phyloP scores from a whole-genome alignment of 2,113 vertebrate genomes.

The Hippocampus barbouri region DNA sequence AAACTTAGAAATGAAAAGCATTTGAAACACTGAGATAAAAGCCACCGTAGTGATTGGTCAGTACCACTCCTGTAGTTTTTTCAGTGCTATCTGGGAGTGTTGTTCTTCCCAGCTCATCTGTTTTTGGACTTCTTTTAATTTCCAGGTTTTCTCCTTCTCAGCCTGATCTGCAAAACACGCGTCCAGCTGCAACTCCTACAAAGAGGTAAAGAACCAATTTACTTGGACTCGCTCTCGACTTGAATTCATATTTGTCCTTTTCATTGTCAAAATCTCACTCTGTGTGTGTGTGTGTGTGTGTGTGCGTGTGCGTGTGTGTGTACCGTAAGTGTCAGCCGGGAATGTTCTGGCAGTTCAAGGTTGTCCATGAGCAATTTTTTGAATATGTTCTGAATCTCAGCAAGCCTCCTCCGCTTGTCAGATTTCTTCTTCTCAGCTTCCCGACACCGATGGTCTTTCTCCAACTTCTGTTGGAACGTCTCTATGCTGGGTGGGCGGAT shows the following conservation, averaged over 20 bases:
- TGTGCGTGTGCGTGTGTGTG: slow-evolving; percentile 14
- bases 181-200: slow-evolving; percentile 81
- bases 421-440: slow-evolving; percentile 77
- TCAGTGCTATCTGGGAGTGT: slow-evolving; percentile 70
- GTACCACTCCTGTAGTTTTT: slow-evolving; percentile 80
- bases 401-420: slow-evolving; percentile 68
- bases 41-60: not conserved
- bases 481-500: slow-evolving; percentile 78
- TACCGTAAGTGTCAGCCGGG: slow-evolving; percentile 78
- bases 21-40: not conserved
- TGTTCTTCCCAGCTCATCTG: slow-evolving; percentile 85
- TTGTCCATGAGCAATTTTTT: slow-evolving; percentile 72
- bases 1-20: not conserved
- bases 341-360: slow-evolving; percentile 75
- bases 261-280: not conserved
- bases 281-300: slow-evolving; percentile 15
- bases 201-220: not conserved
- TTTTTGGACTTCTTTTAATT: slow-evolving; percentile 71
- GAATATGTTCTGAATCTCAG: slow-evolving; percentile 70
- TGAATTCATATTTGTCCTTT: not conserved
- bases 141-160: slow-evolving; percentile 64
- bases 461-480: slow-evolving; percentile 78
- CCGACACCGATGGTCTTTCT: slow-evolving; percentile 72
- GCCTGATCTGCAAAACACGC: slow-evolving; percentile 73
- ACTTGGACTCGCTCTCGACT: not conserved